A percentile compares a stretch with the other conserved stretches of the same genome.
These are phyloP conservation scores for Dicyrtomina minuta DNA, from an alignment of 2,888 invertebrate species.

Conservation along the genomic window DNA sequence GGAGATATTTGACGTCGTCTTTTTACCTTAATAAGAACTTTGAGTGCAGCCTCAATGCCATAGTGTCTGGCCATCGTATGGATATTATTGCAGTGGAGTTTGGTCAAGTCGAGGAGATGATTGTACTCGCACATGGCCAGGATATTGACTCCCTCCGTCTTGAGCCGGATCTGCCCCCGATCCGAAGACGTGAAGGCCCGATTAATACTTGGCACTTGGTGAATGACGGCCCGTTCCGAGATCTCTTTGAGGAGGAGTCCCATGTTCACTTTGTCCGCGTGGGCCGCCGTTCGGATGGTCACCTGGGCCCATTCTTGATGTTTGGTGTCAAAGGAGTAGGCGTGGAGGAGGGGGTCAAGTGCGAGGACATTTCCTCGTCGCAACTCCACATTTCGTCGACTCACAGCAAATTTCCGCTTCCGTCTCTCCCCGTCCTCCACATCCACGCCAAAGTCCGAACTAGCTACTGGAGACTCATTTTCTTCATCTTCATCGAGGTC, in stretches of 20 bases:
- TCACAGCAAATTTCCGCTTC: conserved; percentile 24
- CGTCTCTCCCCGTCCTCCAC: conserved; percentile 28
- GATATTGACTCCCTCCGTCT: conserved; percentile 95
- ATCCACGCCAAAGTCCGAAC: conserved; percentile 6
- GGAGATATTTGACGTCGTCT: no score
- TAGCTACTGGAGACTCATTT: conserved; percentile 55
- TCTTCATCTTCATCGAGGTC: conserved; percentile 56
- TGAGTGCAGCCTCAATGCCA: conserved; percentile 93
- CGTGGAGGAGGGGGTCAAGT: conserved; percentile 59
- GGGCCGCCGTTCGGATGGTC: conserved; percentile 66
- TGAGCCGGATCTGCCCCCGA: conserved; percentile 63
- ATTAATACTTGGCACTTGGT: conserved; percentile 77
- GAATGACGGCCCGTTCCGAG: conserved; percentile 72
- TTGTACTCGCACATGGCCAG: conserved; percentile 80
- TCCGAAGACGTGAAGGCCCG: conserved; percentile 71
- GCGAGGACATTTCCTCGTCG: conserved; percentile 57
- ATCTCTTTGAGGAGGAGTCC: conserved; percentile 71
- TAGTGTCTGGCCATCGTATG: conserved; percentile 85
- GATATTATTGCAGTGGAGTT: conserved; percentile 89
- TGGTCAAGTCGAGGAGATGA: conserved; percentile 74
- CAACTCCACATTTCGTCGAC: background rate
- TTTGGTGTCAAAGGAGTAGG: conserved; percentile 75
- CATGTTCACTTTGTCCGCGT: conserved; percentile 71
- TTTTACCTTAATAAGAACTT: conserved; percentile 60
- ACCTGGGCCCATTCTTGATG: conserved; percentile 82